Evolutionary conservation across 2,113 vertebrate species (phyloP).

Genomic region (Tautogolabrus adspersus): DNA sequence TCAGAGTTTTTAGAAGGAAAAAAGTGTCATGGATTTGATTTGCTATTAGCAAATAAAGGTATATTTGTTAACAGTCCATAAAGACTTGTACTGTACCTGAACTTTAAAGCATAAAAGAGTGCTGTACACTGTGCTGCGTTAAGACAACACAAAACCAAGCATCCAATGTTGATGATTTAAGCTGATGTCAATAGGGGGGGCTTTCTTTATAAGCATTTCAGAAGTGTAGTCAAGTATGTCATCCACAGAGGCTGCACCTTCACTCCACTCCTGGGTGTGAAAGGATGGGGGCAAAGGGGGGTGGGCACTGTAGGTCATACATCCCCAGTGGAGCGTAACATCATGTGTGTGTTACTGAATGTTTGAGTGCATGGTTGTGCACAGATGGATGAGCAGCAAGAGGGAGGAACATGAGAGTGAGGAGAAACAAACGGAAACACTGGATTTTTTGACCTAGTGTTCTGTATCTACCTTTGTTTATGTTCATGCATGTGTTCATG

Average conservation of each 20-base stretch:
- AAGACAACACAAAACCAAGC: conserved; percentile 5
- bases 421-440: conserved; percentile 12
- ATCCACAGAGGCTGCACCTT: conserved; percentile 43
- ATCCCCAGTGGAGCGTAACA: conserved; percentile 42
- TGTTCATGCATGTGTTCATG: conserved; percentile 6
- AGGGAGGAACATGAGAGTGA: not conserved
- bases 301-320: conserved; percentile 19
- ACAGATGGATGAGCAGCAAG: conserved; percentile 32
- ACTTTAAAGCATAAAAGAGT: not conserved
- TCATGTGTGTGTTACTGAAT: conserved; percentile 26
- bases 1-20: not conserved
- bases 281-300: conserved; percentile 21
- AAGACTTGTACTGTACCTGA: not conserved
- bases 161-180: not conserved
- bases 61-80: not conserved
- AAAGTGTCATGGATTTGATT: not conserved
- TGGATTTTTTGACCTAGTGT: conserved; percentile 1
- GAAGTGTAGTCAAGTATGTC: conserved; percentile 47
- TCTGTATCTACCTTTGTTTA: conserved; percentile 15
- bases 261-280: conserved; percentile 38
- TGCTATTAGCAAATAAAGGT: not conserved
- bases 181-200: conserved; percentile 12
- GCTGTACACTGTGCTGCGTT: not conserved
- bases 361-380: conserved; percentile 31
- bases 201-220: conserved; percentile 50